Evolutionary conservation across 2,797 vertebrate species (phyloP).

Genomic region (Otus scops): DNA sequence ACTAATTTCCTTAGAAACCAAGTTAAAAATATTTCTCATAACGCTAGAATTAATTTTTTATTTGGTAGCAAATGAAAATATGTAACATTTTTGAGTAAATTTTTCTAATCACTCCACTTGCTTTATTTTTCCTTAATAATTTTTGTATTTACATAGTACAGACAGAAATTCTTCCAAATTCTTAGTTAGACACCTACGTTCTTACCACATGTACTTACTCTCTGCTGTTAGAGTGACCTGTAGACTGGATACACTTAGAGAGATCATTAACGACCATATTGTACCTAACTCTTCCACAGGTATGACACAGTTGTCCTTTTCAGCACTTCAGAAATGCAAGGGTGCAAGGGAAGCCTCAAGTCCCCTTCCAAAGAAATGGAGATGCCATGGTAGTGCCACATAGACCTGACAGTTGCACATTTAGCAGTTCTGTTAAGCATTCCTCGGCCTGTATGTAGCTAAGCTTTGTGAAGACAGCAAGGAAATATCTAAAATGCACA

Average conservation of each 20-base stretch:
- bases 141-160: not conserved
- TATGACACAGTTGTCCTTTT: not conserved
- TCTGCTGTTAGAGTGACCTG: not conserved
- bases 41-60: not conserved
- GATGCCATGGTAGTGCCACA: not conserved
- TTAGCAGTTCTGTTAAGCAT: not conserved
- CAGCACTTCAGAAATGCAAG: not conserved
- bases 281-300: not conserved
- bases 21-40: not conserved
- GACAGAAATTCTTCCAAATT: not conserved
- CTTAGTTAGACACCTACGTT: fast-evolving
- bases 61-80: not conserved
- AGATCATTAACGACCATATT: not conserved
- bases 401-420: not conserved
- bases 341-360: not conserved
- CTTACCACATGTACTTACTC: not conserved
- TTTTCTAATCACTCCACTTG: not conserved
- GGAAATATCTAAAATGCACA: not conserved
- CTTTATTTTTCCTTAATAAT: not conserved
- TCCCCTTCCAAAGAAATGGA: not conserved
- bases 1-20: not conserved
- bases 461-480: not conserved
- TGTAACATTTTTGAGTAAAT: not conserved
- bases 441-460: not conserved
- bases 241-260: not conserved